Evolutionary conservation across 2,888 invertebrate species (phyloP).

Genomic region (Cyclophora albipunctata): DNA sequence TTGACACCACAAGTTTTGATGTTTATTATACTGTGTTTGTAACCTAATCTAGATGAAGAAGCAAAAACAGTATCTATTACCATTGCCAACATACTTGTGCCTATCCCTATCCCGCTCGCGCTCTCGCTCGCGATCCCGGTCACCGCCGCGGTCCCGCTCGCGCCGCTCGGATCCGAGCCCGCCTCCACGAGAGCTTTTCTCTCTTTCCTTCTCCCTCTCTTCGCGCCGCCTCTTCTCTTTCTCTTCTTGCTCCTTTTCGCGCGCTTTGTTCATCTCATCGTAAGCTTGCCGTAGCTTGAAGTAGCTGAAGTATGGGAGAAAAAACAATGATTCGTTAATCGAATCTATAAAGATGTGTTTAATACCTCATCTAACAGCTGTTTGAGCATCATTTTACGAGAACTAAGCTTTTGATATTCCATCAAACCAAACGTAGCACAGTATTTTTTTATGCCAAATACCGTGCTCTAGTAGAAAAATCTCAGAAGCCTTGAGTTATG

Average conservation of each 20-base stretch:
- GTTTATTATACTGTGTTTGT: too few species aligned
- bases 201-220: slow-evolving; percentile 58
- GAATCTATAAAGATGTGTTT: background rate
- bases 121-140: slow-evolving; percentile 15
- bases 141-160: slow-evolving; percentile 50
- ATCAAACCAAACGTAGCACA: too few species aligned
- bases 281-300: slow-evolving; percentile 81
- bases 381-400: too few species aligned
- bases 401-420: too few species aligned
- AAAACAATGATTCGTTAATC: background rate
- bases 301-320: slow-evolving; percentile 51
- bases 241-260: slow-evolving; percentile 78
- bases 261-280: slow-evolving; percentile 78
- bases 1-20: too few species aligned
- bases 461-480: too few species aligned
- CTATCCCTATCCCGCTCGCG: slow-evolving; percentile 26
- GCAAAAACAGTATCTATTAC: too few species aligned
- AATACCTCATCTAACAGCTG: too few species aligned
- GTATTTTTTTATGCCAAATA: too few species aligned
- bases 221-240: slow-evolving; percentile 66
- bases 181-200: slow-evolving; percentile 45
- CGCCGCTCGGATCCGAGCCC: slow-evolving; percentile 61
- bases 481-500: too few species aligned
- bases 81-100: background rate
- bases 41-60: too few species aligned